Conservation (phyloP, 2,797 vertebrate species). For the Alosa sapidissima region DNA sequence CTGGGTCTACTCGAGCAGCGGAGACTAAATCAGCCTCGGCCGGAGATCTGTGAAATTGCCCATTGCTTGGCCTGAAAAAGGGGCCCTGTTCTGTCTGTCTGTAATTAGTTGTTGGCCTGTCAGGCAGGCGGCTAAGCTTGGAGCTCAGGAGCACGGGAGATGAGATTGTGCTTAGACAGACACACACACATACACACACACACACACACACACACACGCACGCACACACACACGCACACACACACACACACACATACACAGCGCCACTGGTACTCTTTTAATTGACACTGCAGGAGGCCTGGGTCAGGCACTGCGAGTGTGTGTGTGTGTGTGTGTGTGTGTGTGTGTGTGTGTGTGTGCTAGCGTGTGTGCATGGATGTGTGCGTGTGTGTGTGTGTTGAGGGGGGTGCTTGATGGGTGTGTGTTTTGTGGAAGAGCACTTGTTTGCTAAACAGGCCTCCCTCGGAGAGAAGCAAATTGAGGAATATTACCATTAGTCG, state of each 20-base stretch:
- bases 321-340: too few relatives aligned
- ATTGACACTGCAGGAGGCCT: slow-evolving; percentile 8
- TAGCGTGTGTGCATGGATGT: neutral
- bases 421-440: neutral
- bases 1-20: slow-evolving; percentile 7
- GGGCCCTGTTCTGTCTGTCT: slow-evolving; percentile 3
- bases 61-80: slow-evolving; percentile 15
- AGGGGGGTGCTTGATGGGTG: neutral
- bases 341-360: neutral
- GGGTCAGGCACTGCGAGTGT: neutral
- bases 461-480: slow-evolving; percentile 7
- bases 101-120: slow-evolving; percentile 24
- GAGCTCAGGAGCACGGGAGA: neutral
- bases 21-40: neutral
- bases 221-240: neutral
- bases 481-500: slow-evolving; percentile 23
- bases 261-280: slow-evolving; percentile 20
- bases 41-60: slow-evolving; percentile 21
- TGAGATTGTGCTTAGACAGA: slow-evolving; percentile 6
- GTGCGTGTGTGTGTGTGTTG: neutral
- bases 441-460: neutral
- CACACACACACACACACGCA: too few relatives aligned
- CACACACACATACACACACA: too few relatives aligned
- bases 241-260: neutral
- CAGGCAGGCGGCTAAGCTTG: slow-evolving; percentile 14